These are phyloP conservation scores for Leptopterna dolabrata DNA, from an alignment of 2,888 invertebrate genomes.

Conservation along the genomic window DNA sequence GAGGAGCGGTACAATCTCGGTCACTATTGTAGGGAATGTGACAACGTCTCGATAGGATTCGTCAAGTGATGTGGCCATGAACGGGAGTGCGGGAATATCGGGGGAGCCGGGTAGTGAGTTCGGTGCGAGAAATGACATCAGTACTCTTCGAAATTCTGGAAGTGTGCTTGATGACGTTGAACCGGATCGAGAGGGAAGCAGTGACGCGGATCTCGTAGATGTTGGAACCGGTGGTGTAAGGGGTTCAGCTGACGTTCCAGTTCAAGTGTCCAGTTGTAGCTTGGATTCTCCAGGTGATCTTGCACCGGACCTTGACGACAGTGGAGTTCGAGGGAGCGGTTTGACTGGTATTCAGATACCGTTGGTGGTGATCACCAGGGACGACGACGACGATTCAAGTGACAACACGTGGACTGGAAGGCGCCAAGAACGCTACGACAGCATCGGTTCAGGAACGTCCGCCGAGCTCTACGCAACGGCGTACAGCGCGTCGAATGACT, in stretches of 20 bases:
- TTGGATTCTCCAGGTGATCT: too few species aligned
- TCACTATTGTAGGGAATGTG: background rate
- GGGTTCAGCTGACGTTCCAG: too few species aligned
- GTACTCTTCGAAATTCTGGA: background rate
- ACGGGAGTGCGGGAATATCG: conserved; percentile 9
- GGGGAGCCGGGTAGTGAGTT: background rate
- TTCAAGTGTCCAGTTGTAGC: background rate
- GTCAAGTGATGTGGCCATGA: conserved; percentile 24
- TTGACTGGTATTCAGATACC: background rate
- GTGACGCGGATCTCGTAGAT: background rate
- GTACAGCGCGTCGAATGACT: background rate
- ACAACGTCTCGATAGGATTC: background rate
- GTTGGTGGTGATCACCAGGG: background rate
- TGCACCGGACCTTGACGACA: too few species aligned
- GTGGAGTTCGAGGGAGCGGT: background rate
- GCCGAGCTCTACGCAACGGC: background rate
- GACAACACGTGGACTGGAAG: background rate
- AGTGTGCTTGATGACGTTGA: background rate
- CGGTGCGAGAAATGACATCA: background rate
- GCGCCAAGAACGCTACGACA: background rate
- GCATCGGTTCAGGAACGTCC: conserved; percentile 1
- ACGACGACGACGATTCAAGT: background rate
- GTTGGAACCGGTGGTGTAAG: background rate
- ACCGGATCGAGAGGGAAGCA: background rate
- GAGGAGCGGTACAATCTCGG: background rate